phyloP scores from a whole-genome alignment of 2,797 vertebrate species.

The Semaprochilodus insignis region DNA sequence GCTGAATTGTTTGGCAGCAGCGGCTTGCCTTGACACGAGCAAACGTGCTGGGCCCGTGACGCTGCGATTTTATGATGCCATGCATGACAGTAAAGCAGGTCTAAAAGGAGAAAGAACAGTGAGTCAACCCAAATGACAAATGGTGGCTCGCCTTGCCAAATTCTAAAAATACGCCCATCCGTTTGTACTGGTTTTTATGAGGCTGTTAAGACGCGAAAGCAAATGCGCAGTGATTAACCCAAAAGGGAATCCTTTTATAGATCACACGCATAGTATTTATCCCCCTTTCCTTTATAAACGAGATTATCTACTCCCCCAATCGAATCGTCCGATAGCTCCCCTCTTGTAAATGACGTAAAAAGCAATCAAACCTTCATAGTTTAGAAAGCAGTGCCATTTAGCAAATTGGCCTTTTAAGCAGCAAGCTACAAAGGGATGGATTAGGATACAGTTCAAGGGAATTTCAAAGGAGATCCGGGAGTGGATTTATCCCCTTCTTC shows the following conservation, averaged over 20 bases:
- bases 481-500: background rate
- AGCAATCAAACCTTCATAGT: constrained; percentile 15
- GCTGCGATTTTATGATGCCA: constrained; percentile 26
- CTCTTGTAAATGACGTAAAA: constrained; percentile 26
- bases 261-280: background rate
- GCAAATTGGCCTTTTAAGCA: constrained; percentile 36
- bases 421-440: background rate
- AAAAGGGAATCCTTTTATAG: constrained; percentile 26
- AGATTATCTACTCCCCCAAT: constrained; percentile 12
- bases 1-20: background rate
- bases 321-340: background rate
- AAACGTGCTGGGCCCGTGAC: background rate
- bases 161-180: constrained; percentile 13
- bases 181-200: constrained; percentile 9
- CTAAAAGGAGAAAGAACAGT: constrained; percentile 17
- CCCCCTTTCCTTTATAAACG: constrained; percentile 7
- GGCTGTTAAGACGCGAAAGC: constrained; percentile 14
- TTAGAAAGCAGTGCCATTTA: constrained; percentile 24
- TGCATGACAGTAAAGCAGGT: constrained; percentile 10
- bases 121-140: constrained; percentile 25
- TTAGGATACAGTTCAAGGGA: constrained; percentile 11
- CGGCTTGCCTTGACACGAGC: background rate
- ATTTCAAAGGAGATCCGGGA: constrained; percentile 24
- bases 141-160: background rate
- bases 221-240: constrained; percentile 9